phyloP scores from a whole-genome alignment of 2,888 invertebrate species.

The Ectemnius lituratus region DNA sequence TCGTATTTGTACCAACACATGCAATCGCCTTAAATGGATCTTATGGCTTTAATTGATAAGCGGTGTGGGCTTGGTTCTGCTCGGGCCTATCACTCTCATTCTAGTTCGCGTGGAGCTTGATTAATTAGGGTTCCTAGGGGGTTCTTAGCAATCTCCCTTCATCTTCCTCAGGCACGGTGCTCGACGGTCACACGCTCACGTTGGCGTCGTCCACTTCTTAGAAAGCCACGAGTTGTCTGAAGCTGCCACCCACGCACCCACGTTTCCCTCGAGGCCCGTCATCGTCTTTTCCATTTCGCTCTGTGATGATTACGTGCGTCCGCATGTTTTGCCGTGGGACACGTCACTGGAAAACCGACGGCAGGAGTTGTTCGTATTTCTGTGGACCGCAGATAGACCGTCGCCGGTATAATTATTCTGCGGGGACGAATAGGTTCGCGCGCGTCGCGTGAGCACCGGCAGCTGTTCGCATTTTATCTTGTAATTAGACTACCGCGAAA shows the following conservation, averaged over 20 bases:
- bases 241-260: conserved; percentile 11
- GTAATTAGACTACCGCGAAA: too few species aligned
- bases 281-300: conserved; percentile 6
- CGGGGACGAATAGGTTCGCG: too few species aligned
- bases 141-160: conserved; percentile 15
- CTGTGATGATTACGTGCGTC: background rate
- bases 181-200: background rate
- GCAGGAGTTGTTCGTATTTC: too few species aligned
- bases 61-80: background rate
- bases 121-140: conserved; percentile 33
- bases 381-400: too few species aligned
- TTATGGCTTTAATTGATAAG: conserved; percentile 32
- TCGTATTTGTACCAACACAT: too few species aligned
- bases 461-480: too few species aligned
- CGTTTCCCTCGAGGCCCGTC: conserved; percentile 15
- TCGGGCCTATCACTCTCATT: conserved; percentile 12
- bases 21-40: too few species aligned
- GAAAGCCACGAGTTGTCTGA: conserved; percentile 10
- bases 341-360: too few species aligned
- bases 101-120: conserved; percentile 23
- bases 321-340: too few species aligned
- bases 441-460: too few species aligned
- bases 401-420: too few species aligned
- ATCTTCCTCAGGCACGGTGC: background rate
- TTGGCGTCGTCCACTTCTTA: conserved; percentile 26